Evolutionary conservation across 2,888 invertebrate genomes (phyloP).

Genomic region (Nymphalis c-album): DNA sequence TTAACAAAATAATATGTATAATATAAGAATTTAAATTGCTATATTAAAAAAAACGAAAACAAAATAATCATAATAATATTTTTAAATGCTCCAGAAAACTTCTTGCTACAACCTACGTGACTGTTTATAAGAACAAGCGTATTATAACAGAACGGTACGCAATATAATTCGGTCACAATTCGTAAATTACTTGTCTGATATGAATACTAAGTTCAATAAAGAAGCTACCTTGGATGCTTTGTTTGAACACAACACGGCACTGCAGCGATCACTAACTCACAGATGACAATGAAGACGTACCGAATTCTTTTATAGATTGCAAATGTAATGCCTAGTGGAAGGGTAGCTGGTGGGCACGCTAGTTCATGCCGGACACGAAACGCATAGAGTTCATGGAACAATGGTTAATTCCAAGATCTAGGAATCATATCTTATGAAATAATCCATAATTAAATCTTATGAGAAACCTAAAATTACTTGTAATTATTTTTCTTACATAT

Average conservation of each 20-base stretch:
- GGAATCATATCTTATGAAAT: background rate
- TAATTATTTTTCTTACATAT: constrained; percentile 10
- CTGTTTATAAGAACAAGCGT: constrained; percentile 7
- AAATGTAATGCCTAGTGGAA: constrained; percentile 56
- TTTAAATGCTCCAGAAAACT: background rate
- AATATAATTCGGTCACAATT: constrained; percentile 23
- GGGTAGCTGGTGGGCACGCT: constrained; percentile 53
- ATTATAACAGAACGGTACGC: constrained; percentile 17
- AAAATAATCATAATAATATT: constrained; percentile 5
- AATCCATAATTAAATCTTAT: background rate
- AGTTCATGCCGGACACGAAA: constrained; percentile 39
- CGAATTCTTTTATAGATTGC: constrained; percentile 77
- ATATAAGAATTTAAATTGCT: too few species aligned
- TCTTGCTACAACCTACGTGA: constrained; percentile 4
- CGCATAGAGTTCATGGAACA: constrained; percentile 56
- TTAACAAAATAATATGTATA: too few species aligned
- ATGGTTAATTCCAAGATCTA: constrained; percentile 2
- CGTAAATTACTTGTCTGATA: constrained; percentile 9
- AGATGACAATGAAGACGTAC: constrained; percentile 63
- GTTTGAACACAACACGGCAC: constrained; percentile 74
- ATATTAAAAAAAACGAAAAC: background rate
- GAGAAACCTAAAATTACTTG: constrained; percentile 2
- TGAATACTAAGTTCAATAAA: constrained; percentile 27
- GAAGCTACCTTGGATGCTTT: constrained; percentile 59
- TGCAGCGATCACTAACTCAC: constrained; percentile 71